These are phyloP conservation scores for Drosophila miranda DNA, from an alignment of 1,140 invertebrate genomes.

Conservation along the genomic window DNA sequence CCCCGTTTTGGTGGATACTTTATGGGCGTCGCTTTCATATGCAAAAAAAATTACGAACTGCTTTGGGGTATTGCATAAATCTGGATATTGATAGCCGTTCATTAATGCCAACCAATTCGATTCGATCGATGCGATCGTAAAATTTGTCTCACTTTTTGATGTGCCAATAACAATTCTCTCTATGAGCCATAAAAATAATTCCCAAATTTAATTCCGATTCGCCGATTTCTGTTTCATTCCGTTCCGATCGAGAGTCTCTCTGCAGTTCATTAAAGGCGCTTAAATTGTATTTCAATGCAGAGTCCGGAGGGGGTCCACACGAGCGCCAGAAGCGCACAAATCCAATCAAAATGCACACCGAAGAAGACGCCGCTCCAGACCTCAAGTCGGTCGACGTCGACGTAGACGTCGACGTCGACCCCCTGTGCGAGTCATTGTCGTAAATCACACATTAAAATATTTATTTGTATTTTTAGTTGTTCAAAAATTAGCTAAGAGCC, in stretches of 20 bases:
- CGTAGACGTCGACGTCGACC: slow-evolving; percentile 44
- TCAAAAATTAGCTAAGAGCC: slow-evolving; percentile 82
- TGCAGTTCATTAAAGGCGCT: slow-evolving; percentile 75
- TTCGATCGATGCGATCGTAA: slow-evolving; percentile 45
- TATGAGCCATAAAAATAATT: slow-evolving; percentile 42
- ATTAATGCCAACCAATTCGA: slow-evolving; percentile 52
- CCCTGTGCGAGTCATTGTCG: slow-evolving; percentile 81
- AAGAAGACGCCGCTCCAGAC: slow-evolving; percentile 43
- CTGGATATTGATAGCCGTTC: slow-evolving; percentile 62
- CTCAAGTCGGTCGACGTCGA: slow-evolving; percentile 16
- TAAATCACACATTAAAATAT: slow-evolving; percentile 83
- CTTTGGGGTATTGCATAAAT: slow-evolving; percentile 52
- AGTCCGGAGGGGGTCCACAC: slow-evolving; percentile 15
- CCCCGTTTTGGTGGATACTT: slow-evolving; percentile 31
- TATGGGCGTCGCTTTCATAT: slow-evolving; percentile 33
- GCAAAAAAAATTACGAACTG: slow-evolving; percentile 23
- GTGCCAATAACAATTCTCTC: slow-evolving; percentile 42
- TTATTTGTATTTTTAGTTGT: slow-evolving; percentile 82
- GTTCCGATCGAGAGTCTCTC: not conserved
- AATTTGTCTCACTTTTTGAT: slow-evolving; percentile 48
- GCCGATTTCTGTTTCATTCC: not conserved
- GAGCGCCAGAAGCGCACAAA: slow-evolving; percentile 81
- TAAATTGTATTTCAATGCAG: slow-evolving; percentile 72
- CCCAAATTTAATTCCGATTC: slow-evolving; percentile 34
- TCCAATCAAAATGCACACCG: slow-evolving; percentile 79